Evolutionary conservation across 2,797 vertebrate genomes (phyloP), one percentile per base, ranked within the genome.

Genomic region (Phalanger gymnotis): DNA sequence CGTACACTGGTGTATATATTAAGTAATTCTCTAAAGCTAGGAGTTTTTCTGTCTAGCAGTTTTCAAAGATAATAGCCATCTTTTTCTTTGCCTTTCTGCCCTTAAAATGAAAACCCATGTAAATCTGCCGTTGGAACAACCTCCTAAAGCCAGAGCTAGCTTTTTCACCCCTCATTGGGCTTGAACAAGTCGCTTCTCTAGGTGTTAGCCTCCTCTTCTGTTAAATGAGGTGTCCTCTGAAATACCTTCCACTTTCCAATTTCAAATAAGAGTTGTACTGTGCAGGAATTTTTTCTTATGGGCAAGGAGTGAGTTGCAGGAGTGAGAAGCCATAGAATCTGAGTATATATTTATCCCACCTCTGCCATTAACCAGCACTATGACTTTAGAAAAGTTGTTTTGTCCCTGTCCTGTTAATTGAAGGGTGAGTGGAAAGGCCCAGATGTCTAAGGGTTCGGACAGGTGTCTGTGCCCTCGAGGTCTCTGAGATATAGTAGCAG

Each of bases 21-120:
- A 73, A 6, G 73, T 58, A 66, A 91, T 57, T 16, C 53, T 40
- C 92, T 52, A 95, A 47, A 90, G 53, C 12, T 54, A 47, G 54
- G 95, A 40, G 61, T 13, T 58, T 95, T 95, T 92, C 93, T 92
- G 31, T 54, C 53, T 19, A 73, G 25, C 53, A 91, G 14, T 93
- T 95, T 92, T 93, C 91, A 27, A 11, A 87, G 40, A 53, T 66
- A 92, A 19, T 92, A 28, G 51, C 58, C 73, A 14, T 92, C 27
- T 90, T 90, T 47, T 12, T 27, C 94, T 34, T 95, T 2, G 52
- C n/a, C 40, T 92, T 81, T 92, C 40, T 92, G 25, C 52, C 53
- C 81, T 66, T 91, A 92, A 93, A 47, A 92, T 54, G 34, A 51
- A 47, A 87, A 25, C 47, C 73, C 22, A 87, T 3, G 3, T 51